Evolutionary conservation across 2,888 invertebrate genomes (phyloP).

Genomic region (Agrilus mali): DNA sequence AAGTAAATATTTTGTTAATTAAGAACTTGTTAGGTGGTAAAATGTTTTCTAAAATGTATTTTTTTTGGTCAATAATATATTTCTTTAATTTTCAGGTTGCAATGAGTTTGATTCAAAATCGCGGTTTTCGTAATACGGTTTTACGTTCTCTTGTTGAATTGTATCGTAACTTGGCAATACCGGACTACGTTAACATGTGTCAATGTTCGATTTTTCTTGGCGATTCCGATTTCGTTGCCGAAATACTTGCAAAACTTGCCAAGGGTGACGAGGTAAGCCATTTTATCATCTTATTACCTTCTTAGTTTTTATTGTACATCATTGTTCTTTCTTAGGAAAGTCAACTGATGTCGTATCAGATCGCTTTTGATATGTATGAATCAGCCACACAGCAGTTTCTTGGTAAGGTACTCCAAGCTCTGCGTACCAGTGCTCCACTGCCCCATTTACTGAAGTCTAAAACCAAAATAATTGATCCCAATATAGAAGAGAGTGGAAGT

Average conservation of each 20-base stretch:
- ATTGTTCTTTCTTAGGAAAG: conserved; percentile 45
- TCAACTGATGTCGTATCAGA: conserved; percentile 95
- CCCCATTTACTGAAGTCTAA: conserved; percentile 66
- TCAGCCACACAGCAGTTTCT: conserved; percentile 97
- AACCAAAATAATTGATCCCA: conserved; percentile 47
- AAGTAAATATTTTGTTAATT: too few species aligned
- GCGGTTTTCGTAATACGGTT: conserved; percentile 84
- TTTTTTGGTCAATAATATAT: not conserved
- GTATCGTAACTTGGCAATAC: conserved; percentile 77
- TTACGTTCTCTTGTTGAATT: conserved; percentile 79
- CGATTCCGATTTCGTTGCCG: conserved; percentile 85
- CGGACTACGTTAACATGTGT: conserved; percentile 97
- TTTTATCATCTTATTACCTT: not conserved
- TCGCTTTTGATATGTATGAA: conserved; percentile 97
- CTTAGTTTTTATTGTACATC: not conserved
- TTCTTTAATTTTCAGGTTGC: conserved; percentile 67
- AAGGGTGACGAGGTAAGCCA: conserved; percentile 50
- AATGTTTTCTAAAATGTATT: not conserved
- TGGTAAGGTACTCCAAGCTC: conserved; percentile 69
- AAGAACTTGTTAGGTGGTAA: too few species aligned
- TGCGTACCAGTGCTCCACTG: conserved; percentile 70
- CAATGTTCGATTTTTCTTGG: conserved; percentile 95
- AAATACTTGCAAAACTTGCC: conserved; percentile 81
- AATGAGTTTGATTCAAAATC: conserved; percentile 91
- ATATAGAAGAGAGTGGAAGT: conserved; percentile 24